A percentile compares a stretch with the other conserved stretches of the same genome.
phyloP scores from a whole-genome alignment of 2,113 vertebrate genomes.

The Gracilinanus agilis region DNA sequence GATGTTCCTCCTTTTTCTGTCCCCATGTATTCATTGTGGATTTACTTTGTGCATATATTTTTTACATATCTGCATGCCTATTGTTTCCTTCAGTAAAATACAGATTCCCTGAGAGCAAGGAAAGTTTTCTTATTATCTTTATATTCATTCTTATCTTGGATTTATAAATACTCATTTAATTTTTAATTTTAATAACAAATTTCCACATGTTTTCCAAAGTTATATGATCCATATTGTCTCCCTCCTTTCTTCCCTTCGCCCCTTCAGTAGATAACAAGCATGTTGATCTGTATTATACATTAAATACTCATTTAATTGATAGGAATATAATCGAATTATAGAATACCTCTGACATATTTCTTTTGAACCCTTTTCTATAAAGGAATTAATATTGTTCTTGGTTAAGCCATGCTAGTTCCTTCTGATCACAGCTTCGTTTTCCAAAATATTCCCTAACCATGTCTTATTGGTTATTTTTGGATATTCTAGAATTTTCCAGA shows the following conservation, averaged over 20 bases:
- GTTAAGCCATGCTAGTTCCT: background rate
- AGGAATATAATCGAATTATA: background rate
- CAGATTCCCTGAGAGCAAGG: background rate
- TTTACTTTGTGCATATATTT: background rate
- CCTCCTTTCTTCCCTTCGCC: too few species aligned
- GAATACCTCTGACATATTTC: background rate
- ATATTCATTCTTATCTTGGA: background rate
- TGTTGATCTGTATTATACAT: too few species aligned
- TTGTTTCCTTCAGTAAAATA: background rate
- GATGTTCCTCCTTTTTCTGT: background rate
- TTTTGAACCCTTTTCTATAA: background rate
- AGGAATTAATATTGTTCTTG: background rate
- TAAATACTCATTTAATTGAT: background rate
- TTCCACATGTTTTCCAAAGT: too few species aligned
- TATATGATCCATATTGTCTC: too few species aligned
- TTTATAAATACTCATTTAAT: background rate
- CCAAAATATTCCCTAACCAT: background rate
- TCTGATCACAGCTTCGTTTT: background rate
- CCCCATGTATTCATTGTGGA: background rate
- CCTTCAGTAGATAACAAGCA: too few species aligned
- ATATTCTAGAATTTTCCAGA: background rate
- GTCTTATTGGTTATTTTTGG: background rate
- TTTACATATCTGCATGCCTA: background rate
- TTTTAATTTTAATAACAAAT: background rate
- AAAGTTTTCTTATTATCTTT: background rate